Conservation (phyloP, 2,888 invertebrate genomes). For the Pseudoips prasinana region DNA sequence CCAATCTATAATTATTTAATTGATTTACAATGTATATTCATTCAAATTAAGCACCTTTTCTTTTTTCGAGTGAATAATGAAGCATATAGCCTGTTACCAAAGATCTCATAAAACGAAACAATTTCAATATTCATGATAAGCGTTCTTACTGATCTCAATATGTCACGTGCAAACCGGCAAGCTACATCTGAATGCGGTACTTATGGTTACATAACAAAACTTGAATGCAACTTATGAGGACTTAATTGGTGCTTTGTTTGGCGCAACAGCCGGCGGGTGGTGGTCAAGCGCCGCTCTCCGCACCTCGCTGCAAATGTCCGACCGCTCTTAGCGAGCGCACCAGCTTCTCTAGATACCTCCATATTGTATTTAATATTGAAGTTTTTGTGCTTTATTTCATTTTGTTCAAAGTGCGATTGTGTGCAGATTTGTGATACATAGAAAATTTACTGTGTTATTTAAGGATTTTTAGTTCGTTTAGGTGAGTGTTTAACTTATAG, state of each 20-base stretch:
- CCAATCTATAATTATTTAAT: too few relatives aligned
- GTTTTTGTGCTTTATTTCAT: conserved; percentile 8
- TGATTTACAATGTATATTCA: too few relatives aligned
- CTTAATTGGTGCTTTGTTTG: conserved; percentile 10
- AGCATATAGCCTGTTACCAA: too few relatives aligned
- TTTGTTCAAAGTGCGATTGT: conserved; percentile 4
- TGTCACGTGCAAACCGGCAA: too few relatives aligned
- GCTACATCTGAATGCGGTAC: neutral
- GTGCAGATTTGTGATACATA: neutral
- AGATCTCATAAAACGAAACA: too few relatives aligned
- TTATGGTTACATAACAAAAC: neutral
- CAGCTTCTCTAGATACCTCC: conserved; percentile 20
- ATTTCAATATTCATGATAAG: too few relatives aligned
- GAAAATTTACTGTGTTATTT: too few relatives aligned
- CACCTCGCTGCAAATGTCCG: conserved; percentile 32
- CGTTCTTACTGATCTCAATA: too few relatives aligned
- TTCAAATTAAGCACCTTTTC: too few relatives aligned
- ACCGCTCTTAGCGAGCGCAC: conserved; percentile 30
- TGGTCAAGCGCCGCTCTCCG: conserved; percentile 31
- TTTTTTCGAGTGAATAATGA: too few relatives aligned
- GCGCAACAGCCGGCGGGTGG: conserved; percentile 32
- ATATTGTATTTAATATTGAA: conserved; percentile 6
- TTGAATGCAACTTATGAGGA: conserved; percentile 8
- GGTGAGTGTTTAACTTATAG: too few relatives aligned
- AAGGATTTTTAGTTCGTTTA: too few relatives aligned